A percentile compares a stretch with the other conserved stretches of the same genome.
phyloP scores from a whole-genome alignment of 2,888 invertebrate species.

The Polydrusus pterygomalis region DNA sequence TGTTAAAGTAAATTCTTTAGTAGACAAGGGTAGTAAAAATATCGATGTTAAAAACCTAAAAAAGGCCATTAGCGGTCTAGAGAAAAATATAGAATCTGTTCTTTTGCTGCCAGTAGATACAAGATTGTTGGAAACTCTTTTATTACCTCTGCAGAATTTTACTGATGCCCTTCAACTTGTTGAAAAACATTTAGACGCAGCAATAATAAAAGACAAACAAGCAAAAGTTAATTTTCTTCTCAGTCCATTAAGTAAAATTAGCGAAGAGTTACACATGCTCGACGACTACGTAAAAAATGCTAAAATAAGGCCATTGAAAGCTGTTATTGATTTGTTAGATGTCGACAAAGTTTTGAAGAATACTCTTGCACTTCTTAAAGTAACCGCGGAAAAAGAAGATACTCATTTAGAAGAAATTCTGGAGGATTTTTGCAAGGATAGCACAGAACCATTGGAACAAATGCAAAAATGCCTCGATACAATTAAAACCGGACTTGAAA shows the following conservation, averaged over 20 bases:
- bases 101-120: slow-evolving; percentile 52
- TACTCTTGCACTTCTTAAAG: slow-evolving; percentile 42
- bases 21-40: slow-evolving; percentile 48
- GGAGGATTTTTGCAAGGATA: slow-evolving; percentile 35
- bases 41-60: slow-evolving; percentile 42
- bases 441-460: slow-evolving; percentile 51
- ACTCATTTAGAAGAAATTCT: slow-evolving; percentile 38
- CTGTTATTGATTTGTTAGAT: slow-evolving; percentile 35
- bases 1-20: slow-evolving; percentile 61
- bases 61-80: slow-evolving; percentile 47
- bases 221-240: slow-evolving; percentile 43
- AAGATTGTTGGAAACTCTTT: slow-evolving; percentile 51
- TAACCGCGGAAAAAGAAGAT: slow-evolving; percentile 1
- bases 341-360: slow-evolving; percentile 44
- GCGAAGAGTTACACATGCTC: slow-evolving; percentile 47
- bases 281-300: slow-evolving; percentile 43
- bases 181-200: slow-evolving; percentile 36
- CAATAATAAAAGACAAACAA: slow-evolving; percentile 34
- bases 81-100: slow-evolving; percentile 50
- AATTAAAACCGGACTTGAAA: slow-evolving; percentile 56
- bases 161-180: slow-evolving; percentile 49
- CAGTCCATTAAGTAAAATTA: slow-evolving; percentile 47
- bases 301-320: slow-evolving; percentile 36
- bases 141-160: slow-evolving; percentile 56
- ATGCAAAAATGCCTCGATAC: slow-evolving; percentile 51